Evolutionary conservation across 2,888 invertebrate genomes (phyloP), one percentile per base, ranked within the genome.

Genomic region (Xestia rhomboidea): DNA sequence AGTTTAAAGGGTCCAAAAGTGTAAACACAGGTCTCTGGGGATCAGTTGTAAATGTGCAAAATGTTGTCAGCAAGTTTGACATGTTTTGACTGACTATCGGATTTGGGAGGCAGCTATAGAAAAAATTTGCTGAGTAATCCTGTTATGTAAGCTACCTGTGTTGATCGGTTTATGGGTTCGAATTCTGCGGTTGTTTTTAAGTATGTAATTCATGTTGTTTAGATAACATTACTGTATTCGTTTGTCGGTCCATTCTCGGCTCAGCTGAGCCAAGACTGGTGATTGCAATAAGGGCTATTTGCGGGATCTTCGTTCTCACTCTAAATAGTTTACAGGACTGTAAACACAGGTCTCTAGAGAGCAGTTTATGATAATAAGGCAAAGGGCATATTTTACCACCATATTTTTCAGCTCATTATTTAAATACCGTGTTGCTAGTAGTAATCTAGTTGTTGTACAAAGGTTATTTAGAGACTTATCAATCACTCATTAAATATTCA

Each of bases 11-110:
- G 91, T 68, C 89, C 84, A 77, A 82, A 72, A 89, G 90, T 93
- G 91, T 94, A 92, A 92, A 89, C 90, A 79, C 87, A 90, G 89
- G 87, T 89, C 91, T 91, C 95, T 69, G 81, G 95, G 94, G 96
- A 93, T 83, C 82, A 86, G 74, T 91, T 92, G 86, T 91, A 66
- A 76, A 90, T 91, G 92, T 90, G 92, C 91, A 91, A 94, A 94
- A 94, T 93, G 89, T 93, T 94, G 93, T 92, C 91, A 87, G 88
- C 68, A 85, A 91, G 93, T 95, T 95, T 95, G 96, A 94, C 94
- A 93, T 96, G 94, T 96, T 96, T 93, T 96, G 96, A 96, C 95
- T 92, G 83, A 73, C 89, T 92, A 91, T 92, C 83, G 93, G 93
- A 94, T 95, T 95, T 64, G 1, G 8, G 15, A 64, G n/a, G n/a